Percentiles rank a stretch among this genome's conserved stretches.
These are phyloP conservation scores for Oasisia sp. DNA, from an alignment of 2,888 invertebrate species.

Conservation along the genomic window DNA sequence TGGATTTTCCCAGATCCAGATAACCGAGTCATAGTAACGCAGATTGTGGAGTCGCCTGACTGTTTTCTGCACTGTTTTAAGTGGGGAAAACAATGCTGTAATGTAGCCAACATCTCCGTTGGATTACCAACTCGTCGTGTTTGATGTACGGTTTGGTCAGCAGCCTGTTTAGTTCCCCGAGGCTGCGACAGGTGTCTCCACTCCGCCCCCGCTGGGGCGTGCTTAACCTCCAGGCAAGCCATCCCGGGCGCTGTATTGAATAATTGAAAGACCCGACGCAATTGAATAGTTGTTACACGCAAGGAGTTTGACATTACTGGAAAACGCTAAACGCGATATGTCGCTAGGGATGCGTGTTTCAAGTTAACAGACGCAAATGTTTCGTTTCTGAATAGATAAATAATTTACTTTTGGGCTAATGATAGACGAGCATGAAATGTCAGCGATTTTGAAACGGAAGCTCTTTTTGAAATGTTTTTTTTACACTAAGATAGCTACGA, in stretches of 20 bases:
- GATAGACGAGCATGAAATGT: too few species aligned
- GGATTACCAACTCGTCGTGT: background rate
- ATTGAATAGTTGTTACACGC: background rate
- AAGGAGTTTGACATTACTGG: background rate
- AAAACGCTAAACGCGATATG: background rate
- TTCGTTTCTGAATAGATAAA: too few species aligned
- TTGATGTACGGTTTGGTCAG: background rate
- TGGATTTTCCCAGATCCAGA: too few species aligned
- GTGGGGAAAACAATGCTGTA: too few species aligned
- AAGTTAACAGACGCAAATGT: too few species aligned
- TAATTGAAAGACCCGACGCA: background rate
- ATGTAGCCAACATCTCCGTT: background rate
- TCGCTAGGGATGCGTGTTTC: background rate
- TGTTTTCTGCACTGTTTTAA: too few species aligned
- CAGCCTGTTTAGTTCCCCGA: background rate
- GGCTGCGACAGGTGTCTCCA: background rate
- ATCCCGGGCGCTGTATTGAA: background rate
- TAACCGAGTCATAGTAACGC: too few species aligned
- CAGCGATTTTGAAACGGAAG: too few species aligned
- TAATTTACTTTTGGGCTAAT: too few species aligned
- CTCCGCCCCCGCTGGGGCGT: background rate
- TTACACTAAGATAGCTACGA: too few species aligned
- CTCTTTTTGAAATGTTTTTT: too few species aligned
- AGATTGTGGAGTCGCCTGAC: too few species aligned
- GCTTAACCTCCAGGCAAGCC: background rate